Evolutionary conservation across 1,140 invertebrate genomes (phyloP).

Genomic region (Sminthurinus signatus): DNA sequence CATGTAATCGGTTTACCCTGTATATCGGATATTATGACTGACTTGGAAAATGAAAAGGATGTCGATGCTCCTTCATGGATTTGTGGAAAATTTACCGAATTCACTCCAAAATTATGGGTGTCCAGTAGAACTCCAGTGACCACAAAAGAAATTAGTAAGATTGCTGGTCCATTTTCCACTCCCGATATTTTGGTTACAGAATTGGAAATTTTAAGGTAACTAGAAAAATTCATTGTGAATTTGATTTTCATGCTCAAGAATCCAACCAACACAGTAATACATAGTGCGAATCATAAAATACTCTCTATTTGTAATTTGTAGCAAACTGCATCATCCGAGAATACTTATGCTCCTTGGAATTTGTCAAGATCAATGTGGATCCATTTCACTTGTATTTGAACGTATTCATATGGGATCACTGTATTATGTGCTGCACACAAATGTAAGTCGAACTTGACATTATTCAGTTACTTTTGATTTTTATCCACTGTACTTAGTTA

Average conservation of each 20-base stretch:
- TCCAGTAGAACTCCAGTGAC: slow-evolving; percentile 44
- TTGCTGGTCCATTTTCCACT: slow-evolving; percentile 37
- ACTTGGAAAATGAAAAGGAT: slow-evolving; percentile 21
- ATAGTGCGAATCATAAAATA: too few relatives aligned
- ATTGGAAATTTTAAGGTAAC: slow-evolving; percentile 42
- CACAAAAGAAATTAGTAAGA: slow-evolving; percentile 44
- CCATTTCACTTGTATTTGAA: slow-evolving; percentile 48
- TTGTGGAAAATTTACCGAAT: slow-evolving; percentile 42
- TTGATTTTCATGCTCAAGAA: too few relatives aligned
- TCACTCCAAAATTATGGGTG: slow-evolving; percentile 42
- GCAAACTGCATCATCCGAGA: slow-evolving; percentile 45
- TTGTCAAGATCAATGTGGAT: slow-evolving; percentile 46
- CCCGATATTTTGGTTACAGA: slow-evolving; percentile 48
- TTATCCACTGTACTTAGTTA: too few relatives aligned
- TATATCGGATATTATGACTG: slow-evolving; percentile 18
- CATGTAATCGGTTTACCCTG: slow-evolving; percentile 19
- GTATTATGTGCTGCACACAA: slow-evolving; percentile 43
- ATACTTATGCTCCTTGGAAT: slow-evolving; percentile 48
- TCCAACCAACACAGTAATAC: too few relatives aligned
- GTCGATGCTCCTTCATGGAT: slow-evolving; percentile 23
- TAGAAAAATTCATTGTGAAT: neutral
- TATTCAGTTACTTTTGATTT: too few relatives aligned
- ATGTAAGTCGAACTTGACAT: too few relatives aligned
- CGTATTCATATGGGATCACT: slow-evolving; percentile 46
- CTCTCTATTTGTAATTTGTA: slow-evolving; percentile 10